A percentile compares a stretch with the other conserved stretches of the same genome.
phyloP scores from a whole-genome alignment of 1,140 invertebrate genomes.

The Drosophila prosaltans region DNA sequence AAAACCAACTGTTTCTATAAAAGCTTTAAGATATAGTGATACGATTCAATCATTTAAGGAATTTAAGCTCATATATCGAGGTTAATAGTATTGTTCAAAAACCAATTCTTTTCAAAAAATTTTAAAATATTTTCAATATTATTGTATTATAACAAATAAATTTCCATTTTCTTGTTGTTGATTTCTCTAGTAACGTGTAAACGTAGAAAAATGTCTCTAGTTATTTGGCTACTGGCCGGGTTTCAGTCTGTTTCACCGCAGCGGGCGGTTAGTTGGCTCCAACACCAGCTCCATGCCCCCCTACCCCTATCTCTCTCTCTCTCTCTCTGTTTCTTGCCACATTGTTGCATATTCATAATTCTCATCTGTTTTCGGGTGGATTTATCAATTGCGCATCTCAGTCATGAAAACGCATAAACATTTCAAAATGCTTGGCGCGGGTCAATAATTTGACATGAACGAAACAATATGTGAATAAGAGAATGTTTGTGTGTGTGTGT shows the following conservation, averaged over 20 bases:
- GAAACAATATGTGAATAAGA: slow-evolving; percentile 71
- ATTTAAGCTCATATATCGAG: too few relatives aligned
- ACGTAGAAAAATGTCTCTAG: slow-evolving; percentile 36
- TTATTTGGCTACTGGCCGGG: slow-evolving; percentile 54
- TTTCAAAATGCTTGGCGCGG: slow-evolving; percentile 71
- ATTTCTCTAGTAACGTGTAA: slow-evolving; percentile 42
- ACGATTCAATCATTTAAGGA: too few relatives aligned
- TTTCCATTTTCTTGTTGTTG: background rate
- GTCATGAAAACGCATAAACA: slow-evolving; percentile 81
- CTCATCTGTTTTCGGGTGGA: slow-evolving; percentile 50
- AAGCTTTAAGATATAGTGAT: too few relatives aligned
- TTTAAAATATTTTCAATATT: too few relatives aligned
- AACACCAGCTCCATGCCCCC: background rate
- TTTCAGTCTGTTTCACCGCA: slow-evolving; percentile 13
- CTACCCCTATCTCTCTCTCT: slow-evolving; percentile 6
- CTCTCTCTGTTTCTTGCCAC: slow-evolving; percentile 20
- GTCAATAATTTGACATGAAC: slow-evolving; percentile 82
- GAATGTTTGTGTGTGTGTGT: background rate
- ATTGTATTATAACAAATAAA: too few relatives aligned
- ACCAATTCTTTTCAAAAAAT: too few relatives aligned
- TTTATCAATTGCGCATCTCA: slow-evolving; percentile 80
- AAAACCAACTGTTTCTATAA: too few relatives aligned
- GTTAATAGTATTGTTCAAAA: too few relatives aligned
- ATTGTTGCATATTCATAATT: slow-evolving; percentile 76
- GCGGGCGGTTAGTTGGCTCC: slow-evolving; percentile 4